These are phyloP conservation scores for Dorcus parallelipipedus DNA, from an alignment of 2,888 invertebrate genomes.

Conservation along the genomic window DNA sequence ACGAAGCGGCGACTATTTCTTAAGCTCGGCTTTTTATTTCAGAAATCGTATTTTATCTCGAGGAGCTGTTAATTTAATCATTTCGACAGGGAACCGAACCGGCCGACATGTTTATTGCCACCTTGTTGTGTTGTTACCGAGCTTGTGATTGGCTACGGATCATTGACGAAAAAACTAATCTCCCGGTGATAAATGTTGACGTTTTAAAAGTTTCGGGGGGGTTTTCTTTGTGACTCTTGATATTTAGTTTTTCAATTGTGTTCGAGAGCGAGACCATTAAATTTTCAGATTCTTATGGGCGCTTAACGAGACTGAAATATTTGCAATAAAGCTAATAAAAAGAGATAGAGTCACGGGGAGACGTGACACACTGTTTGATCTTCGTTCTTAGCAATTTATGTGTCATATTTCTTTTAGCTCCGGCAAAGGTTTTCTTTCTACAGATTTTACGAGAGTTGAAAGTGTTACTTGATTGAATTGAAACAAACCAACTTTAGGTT, in stretches of 20 bases:
- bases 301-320: not conserved
- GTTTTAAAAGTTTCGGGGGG: constrained; percentile 8
- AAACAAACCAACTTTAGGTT: no score
- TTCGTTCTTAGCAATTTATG: not conserved
- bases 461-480: no score
- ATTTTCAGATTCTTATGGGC: not conserved
- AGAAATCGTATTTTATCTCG: constrained; percentile 5
- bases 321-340: not conserved
- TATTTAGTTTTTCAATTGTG: not conserved
- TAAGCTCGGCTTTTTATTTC: not conserved
- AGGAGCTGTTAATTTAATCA: constrained; percentile 23
- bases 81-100: constrained; percentile 20
- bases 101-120: constrained; percentile 25
- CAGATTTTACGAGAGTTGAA: no score
- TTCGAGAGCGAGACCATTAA: not conserved
- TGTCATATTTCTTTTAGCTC: no score
- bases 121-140: constrained; percentile 18
- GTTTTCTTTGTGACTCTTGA: not conserved
- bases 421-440: no score
- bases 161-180: constrained; percentile 33
- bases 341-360: not conserved
- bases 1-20: not conserved
- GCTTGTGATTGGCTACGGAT: constrained; percentile 29
- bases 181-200: constrained; percentile 27
- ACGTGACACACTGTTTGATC: constrained; percentile 1